phyloP scores from a whole-genome alignment of 2,888 invertebrate genomes.

The Apantesis nais region DNA sequence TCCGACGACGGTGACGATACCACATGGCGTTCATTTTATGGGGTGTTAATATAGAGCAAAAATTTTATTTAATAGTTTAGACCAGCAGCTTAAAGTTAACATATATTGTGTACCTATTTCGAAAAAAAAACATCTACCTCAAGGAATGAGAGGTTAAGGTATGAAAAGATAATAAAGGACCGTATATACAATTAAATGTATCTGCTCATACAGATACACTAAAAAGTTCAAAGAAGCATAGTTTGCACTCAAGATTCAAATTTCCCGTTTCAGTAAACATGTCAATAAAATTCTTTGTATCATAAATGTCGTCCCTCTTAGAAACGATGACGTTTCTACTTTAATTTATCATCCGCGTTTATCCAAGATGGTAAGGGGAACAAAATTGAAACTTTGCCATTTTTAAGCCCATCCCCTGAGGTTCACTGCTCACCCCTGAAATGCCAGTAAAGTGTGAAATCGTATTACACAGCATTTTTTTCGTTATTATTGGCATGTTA shows the following conservation, averaged over 20 bases:
- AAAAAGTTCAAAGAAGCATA: not conserved
- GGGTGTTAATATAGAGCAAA: no score
- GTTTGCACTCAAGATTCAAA: not conserved
- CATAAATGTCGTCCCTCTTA: constrained; percentile 29
- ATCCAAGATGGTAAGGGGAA: constrained; percentile 41
- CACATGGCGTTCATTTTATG: no score
- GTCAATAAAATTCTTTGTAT: not conserved
- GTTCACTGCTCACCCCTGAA: constrained; percentile 36
- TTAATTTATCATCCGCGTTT: constrained; percentile 44
- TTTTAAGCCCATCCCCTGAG: constrained; percentile 44
- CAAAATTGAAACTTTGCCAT: constrained; percentile 49
- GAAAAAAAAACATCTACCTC: not conserved
- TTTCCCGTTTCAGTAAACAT: not conserved
- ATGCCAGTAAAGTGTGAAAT: constrained; percentile 42
- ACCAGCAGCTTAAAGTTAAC: no score
- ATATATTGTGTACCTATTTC: not conserved
- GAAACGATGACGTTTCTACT: constrained; percentile 40
- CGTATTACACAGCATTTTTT: constrained; percentile 44
- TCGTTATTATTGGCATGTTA: constrained; percentile 22
- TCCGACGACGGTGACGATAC: no score
- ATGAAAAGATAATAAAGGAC: not conserved
- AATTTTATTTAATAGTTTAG: no score
- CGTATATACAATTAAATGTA: not conserved
- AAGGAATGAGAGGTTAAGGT: no score
- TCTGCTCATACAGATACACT: not conserved